Base-by-base conservation (phyloP, 2,888 invertebrate genomes). In the Eulithis testata region DNA sequence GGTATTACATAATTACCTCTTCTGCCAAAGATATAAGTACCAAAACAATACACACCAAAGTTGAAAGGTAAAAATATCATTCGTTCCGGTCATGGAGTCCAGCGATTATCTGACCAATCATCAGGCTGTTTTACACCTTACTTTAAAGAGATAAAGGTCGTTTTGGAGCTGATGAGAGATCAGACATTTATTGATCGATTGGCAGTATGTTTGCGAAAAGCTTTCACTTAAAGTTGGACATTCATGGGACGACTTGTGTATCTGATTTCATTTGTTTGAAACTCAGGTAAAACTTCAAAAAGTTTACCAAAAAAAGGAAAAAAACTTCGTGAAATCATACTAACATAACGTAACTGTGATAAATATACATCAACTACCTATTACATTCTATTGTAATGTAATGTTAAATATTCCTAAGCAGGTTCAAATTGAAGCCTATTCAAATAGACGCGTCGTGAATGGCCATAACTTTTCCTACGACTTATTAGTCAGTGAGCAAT, bases 151-250 rank as follows among this genome's bases (percentile, higher is more conserved):
- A 36, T 57, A 57, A 9, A 49, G 53, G n/a, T 52, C 5, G 5
- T 47, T 57, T 50, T 65, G 36, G 31, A 27, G 14, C 40, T 36
- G n/a, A 59, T 43, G 11, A 11, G 11, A 56, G 43, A 56, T 61
- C 21, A 36, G 45, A 50, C 49, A 53, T n/a, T 36, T 50, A 52
- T 65, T 52, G 61, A 61, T 65, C 61, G 61, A 66, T 61, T 37
- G 65, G 53, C 53, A 44, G 60, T 57, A 60, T 11, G 56, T 63
- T 50, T 54, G 61, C 54, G 49, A 47, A 56, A 58, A 62, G 58
- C 61, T 66, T 66, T 61, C 61, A 61, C 61, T 62, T 58, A 50
- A 60, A 60, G 57, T 37, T 56, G 60, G 51, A 12, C 49, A 66
- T 55, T 21, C 50, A 61, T 7, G 51, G 11, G 5, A 12, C 51